These are phyloP conservation scores for Ostrea edulis DNA, from an alignment of 1,140 invertebrate species.

Conservation along the genomic window DNA sequence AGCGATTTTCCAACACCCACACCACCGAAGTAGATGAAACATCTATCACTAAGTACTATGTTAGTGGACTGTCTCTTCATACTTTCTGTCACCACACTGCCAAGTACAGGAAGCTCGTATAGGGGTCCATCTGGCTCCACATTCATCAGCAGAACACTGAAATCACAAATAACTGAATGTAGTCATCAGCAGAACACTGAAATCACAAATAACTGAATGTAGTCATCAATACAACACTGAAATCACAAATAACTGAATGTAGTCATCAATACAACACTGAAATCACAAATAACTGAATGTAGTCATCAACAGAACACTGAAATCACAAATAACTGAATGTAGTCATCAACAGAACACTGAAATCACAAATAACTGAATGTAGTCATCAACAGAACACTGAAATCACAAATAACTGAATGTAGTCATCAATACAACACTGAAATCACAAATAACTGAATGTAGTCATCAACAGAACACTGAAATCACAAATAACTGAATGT, in stretches of 20 bases:
- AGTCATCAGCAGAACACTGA: background rate
- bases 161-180: conserved; percentile 25
- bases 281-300: conserved; percentile 25
- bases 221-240: background rate
- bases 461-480: background rate
- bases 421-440: background rate
- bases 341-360: background rate
- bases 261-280: background rate
- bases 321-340: conserved; percentile 25
- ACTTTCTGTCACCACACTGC: conserved; percentile 37
- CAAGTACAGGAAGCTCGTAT: conserved; percentile 49
- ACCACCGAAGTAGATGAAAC: conserved; percentile 63
- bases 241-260: conserved; percentile 25
- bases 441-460: conserved; percentile 25
- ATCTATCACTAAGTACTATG: conserved; percentile 58
- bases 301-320: background rate
- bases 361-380: conserved; percentile 25
- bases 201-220: conserved; percentile 25
- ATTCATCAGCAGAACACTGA: background rate
- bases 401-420: conserved; percentile 25
- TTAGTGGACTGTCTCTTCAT: background rate
- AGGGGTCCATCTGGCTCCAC: background rate
- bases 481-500: conserved; percentile 25
- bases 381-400: background rate
- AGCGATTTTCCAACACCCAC: conserved; percentile 56